These are phyloP conservation scores for Rhinogobius similis DNA, from an alignment of 2,113 vertebrate genomes.

Conservation along the genomic window DNA sequence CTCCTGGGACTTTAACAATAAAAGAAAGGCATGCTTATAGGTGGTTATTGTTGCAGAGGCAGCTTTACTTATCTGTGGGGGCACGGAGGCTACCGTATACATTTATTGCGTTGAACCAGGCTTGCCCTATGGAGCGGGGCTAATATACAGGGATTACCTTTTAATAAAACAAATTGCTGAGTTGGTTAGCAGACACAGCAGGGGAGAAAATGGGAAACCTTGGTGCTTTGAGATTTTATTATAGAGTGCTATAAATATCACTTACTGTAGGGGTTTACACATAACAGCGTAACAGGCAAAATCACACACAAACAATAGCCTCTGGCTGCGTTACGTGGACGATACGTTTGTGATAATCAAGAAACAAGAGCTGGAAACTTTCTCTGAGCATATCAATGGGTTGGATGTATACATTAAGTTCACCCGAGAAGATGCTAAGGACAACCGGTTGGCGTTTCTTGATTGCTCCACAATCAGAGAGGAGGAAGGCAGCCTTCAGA, in stretches of 20 bases:
- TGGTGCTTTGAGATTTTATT: not conserved
- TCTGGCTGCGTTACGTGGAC: no score
- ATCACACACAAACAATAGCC: no score
- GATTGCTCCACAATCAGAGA: no score
- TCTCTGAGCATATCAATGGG: no score
- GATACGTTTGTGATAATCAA: no score
- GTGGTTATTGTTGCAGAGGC: not conserved
- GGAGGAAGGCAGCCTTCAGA: no score
- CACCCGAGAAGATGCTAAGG: no score
- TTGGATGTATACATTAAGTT: no score
- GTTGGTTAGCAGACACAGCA: not conserved
- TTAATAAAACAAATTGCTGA: slow-evolving; percentile 13
- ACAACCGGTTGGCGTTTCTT: no score
- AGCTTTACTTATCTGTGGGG: not conserved
- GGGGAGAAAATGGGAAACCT: not conserved
- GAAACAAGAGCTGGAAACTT: no score
- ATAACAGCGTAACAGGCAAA: no score
- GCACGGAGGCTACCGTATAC: not conserved
- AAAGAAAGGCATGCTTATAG: not conserved
- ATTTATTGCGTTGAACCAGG: not conserved
- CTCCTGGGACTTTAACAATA: not conserved
- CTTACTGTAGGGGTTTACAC: no score
- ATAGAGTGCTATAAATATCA: not conserved
- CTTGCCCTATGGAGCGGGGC: not conserved
- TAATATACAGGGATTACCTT: slow-evolving; percentile 6